Evolutionary conservation across 1,140 invertebrate species (phyloP).

Genomic region (Druon quercuslanigerum): DNA sequence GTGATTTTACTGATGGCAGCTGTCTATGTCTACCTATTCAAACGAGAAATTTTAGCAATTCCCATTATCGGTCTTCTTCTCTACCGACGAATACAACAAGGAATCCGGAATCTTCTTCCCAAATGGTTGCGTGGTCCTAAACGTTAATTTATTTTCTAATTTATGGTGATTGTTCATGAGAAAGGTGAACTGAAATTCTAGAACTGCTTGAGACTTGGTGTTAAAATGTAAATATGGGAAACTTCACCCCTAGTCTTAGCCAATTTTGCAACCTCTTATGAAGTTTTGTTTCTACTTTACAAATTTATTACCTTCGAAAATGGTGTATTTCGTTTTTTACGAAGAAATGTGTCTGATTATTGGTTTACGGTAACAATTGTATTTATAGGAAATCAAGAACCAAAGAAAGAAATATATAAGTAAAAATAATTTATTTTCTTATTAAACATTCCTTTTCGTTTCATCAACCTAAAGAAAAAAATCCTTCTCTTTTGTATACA

Average conservation of each 20-base stretch:
- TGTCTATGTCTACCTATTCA: slow-evolving; percentile 82
- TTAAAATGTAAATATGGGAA: slow-evolving; percentile 1
- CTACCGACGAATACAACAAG: slow-evolving; percentile 83
- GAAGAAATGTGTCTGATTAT: slow-evolving; percentile 19
- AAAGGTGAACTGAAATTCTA: too few relatives aligned
- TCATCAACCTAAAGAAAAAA: neutral
- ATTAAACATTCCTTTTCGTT: neutral
- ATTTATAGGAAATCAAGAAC: neutral
- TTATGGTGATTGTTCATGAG: slow-evolving; percentile 19
- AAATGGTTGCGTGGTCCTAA: slow-evolving; percentile 51
- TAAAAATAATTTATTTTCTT: neutral
- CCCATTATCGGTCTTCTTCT: slow-evolving; percentile 85
- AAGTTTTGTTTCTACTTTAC: slow-evolving; percentile 8
- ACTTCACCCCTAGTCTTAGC: neutral
- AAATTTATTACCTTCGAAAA: slow-evolving; percentile 10
- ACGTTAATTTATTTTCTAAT: slow-evolving; percentile 30
- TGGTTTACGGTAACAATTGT: neutral
- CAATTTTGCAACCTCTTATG: neutral
- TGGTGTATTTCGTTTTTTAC: slow-evolving; percentile 24
- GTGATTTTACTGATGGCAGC: slow-evolving; percentile 83
- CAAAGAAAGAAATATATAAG: slow-evolving; percentile 15
- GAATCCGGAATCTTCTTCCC: slow-evolving; percentile 58
- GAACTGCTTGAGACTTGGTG: too few relatives aligned
- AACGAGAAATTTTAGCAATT: slow-evolving; percentile 84
- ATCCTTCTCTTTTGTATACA: too few relatives aligned